phyloP scores from a whole-genome alignment of 2,888 invertebrate species.

The Andrena bucephala region DNA sequence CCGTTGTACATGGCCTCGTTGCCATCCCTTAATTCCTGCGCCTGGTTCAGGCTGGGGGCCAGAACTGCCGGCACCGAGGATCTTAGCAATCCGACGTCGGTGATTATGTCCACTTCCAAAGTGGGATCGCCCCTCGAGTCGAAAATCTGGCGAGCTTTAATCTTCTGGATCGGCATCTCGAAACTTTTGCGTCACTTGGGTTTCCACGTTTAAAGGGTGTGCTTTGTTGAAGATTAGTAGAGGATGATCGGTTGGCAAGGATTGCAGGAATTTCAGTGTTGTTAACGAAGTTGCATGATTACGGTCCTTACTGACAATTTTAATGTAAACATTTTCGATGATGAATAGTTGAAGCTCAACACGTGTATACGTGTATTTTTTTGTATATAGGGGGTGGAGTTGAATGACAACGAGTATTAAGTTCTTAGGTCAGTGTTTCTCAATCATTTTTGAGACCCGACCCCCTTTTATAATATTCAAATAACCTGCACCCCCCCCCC shows the following conservation, averaged over 20 bases:
- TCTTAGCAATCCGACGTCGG: constrained; percentile 80
- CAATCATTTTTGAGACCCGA: too few relatives aligned
- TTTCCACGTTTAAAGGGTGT: neutral
- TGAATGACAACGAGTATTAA: neutral
- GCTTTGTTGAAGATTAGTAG: neutral
- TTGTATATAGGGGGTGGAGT: neutral
- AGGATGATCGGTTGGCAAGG: neutral
- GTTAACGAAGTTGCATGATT: neutral
- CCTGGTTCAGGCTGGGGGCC: constrained; percentile 73
- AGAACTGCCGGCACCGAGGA: constrained; percentile 77
- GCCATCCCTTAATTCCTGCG: constrained; percentile 77
- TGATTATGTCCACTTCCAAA: constrained; percentile 85
- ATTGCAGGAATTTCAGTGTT: neutral
- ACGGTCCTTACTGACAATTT: constrained; percentile 20
- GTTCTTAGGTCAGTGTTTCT: too few relatives aligned
- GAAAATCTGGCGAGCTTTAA: constrained; percentile 89
- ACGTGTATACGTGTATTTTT: neutral
- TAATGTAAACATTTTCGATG: constrained; percentile 3
- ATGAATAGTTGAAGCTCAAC: constrained; percentile 32
- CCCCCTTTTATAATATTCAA: too few relatives aligned
- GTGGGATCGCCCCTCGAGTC: constrained; percentile 91
- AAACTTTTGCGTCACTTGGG: neutral
- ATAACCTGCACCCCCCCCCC: too few relatives aligned
- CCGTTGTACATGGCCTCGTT: constrained; percentile 76
- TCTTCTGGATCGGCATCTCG: constrained; percentile 87